These are phyloP conservation scores for Noctuana brunneofusca DNA, from an alignment of 2,888 invertebrate genomes.

Conservation along the genomic window DNA sequence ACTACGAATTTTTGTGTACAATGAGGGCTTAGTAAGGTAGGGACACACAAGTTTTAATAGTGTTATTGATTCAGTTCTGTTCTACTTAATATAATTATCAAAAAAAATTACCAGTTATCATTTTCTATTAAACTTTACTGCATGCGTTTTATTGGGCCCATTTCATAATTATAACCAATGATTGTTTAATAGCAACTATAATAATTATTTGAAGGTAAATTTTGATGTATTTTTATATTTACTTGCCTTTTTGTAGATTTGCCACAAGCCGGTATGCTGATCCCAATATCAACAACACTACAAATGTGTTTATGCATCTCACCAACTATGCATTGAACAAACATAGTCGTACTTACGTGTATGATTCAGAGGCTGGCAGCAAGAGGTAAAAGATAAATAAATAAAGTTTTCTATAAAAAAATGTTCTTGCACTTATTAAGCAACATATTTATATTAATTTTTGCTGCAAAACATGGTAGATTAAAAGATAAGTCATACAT, in stretches of 20 bases:
- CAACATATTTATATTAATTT: no score
- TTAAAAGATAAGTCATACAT: no score
- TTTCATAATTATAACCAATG: no score
- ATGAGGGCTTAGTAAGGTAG: conserved; percentile 93
- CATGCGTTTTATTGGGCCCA: no score
- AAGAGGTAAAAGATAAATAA: conserved; percentile 84
- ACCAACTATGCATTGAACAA: conserved; percentile 97
- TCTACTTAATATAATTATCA: no score
- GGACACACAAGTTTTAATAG: not conserved
- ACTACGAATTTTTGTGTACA: conserved; percentile 93
- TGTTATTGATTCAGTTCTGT: not conserved
- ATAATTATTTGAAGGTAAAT: no score
- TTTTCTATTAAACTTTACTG: no score
- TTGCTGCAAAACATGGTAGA: no score
- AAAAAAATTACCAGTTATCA: no score
- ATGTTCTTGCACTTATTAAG: no score
- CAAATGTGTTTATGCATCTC: conserved; percentile 96
- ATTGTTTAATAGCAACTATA: no score
- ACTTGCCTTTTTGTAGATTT: conserved; percentile 84
- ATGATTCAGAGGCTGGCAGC: conserved; percentile 93
- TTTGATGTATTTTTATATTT: not conserved
- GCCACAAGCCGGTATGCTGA: conserved; percentile 94
- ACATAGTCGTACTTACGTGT: conserved; percentile 92
- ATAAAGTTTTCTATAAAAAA: not conserved
- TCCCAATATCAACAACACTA: conserved; percentile 90